phyloP scores from a whole-genome alignment of 2,888 invertebrate species.

The Anticlea derivata region DNA sequence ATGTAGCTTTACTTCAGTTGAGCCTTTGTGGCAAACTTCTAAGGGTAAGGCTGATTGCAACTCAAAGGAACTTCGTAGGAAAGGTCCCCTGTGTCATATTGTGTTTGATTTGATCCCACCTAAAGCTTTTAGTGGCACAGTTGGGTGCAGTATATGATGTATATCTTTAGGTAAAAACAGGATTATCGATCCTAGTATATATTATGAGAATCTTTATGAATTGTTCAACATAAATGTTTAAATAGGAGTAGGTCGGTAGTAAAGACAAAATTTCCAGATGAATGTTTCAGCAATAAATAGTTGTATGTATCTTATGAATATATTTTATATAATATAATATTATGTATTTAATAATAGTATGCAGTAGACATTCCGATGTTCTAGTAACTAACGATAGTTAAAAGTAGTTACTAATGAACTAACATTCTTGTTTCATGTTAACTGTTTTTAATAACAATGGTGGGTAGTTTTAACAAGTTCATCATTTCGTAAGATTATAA shows the following conservation, averaged over 20 bases:
- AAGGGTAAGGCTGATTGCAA: not conserved
- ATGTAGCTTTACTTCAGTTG: too few species aligned
- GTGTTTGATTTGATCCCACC: constrained; percentile 39
- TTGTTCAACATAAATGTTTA: constrained; percentile 5
- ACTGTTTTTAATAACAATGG: constrained; percentile 42
- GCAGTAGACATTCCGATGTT: constrained; percentile 30
- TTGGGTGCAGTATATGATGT: constrained; percentile 34
- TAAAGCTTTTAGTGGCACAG: constrained; percentile 52
- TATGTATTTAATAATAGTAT: too few species aligned
- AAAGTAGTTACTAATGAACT: constrained; percentile 43
- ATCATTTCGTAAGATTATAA: constrained; percentile 30
- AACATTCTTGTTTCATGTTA: constrained; percentile 58
- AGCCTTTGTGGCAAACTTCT: not conserved
- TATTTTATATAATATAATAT: constrained; percentile 10
- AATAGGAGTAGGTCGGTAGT: constrained; percentile 17
- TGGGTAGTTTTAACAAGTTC: constrained; percentile 40
- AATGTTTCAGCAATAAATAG: constrained; percentile 22
- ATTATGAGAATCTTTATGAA: not conserved
- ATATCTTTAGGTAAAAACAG: constrained; percentile 1
- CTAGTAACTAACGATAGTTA: constrained; percentile 33
- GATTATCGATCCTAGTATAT: constrained; percentile 7
- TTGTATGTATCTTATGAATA: constrained; percentile 22
- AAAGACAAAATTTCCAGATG: constrained; percentile 1
- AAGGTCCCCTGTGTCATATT: constrained; percentile 15
- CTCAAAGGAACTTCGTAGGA: not conserved